phyloP scores from a whole-genome alignment of 1,140 invertebrate genomes.

The Hyphantria cunea region DNA sequence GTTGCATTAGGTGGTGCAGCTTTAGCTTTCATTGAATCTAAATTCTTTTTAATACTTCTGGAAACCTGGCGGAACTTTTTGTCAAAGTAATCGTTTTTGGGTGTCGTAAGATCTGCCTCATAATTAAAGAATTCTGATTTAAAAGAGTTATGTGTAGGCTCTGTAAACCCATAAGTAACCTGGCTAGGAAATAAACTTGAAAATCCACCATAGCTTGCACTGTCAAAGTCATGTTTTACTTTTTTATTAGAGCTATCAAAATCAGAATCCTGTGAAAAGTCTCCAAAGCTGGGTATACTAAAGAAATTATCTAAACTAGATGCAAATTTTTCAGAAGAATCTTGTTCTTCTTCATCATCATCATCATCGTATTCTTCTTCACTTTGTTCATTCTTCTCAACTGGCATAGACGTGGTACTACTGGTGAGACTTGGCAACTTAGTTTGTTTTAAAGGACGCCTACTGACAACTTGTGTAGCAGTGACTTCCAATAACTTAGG shows the following conservation, averaged over 20 bases:
- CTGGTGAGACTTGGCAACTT: slow-evolving; percentile 52
- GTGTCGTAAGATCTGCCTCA: slow-evolving; percentile 69
- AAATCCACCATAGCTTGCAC: slow-evolving; percentile 55
- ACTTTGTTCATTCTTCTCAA: slow-evolving; percentile 45
- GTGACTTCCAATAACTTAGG: slow-evolving; percentile 63
- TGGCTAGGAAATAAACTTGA: slow-evolving; percentile 64
- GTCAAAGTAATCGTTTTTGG: slow-evolving; percentile 74
- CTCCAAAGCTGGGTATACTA: slow-evolving; percentile 61
- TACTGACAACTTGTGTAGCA: slow-evolving; percentile 63
- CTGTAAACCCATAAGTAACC: slow-evolving; percentile 50
- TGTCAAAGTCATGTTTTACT: slow-evolving; percentile 52
- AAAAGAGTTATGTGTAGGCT: slow-evolving; percentile 47
- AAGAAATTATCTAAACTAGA: slow-evolving; percentile 65
- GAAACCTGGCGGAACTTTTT: slow-evolving; percentile 68
- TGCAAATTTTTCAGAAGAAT: slow-evolving; percentile 57
- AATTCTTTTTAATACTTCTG: slow-evolving; percentile 65
- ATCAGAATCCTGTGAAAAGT: slow-evolving; percentile 47
- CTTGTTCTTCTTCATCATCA: slow-evolving; percentile 54
- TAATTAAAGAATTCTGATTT: slow-evolving; percentile 71
- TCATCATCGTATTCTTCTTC: slow-evolving; percentile 53
- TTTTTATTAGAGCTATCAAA: slow-evolving; percentile 46
- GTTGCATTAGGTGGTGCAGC: slow-evolving; percentile 51
- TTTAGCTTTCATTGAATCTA: slow-evolving; percentile 61
- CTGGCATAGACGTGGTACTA: slow-evolving; percentile 42
- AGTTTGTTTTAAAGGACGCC: slow-evolving; percentile 61